Base-by-base conservation (phyloP, 2,888 invertebrate species). In the Lasioglossum oenotherae region DNA sequence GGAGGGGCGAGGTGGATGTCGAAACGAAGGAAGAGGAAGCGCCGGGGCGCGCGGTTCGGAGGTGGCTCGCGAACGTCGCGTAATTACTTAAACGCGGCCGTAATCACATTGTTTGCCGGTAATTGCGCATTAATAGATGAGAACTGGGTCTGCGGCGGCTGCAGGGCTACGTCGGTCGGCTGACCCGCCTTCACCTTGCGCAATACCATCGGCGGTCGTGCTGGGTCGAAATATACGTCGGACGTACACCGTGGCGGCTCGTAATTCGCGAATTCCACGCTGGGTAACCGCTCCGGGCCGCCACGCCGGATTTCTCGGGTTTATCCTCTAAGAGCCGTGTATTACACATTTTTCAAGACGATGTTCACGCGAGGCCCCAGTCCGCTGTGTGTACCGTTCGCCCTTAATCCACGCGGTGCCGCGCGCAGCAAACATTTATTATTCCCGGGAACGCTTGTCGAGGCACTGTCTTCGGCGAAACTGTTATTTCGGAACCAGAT, bases 61-160 rank as follows among this genome's bases (percentile, higher is more conserved):
- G 88, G 85, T 64, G 49, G 73, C 85, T 81, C 79, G 84, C 75
- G 81, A 88, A 81, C 90, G 89, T 91, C 91, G 90, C 91, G 90
- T 91, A 93, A 93, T 89, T 86, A 91, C 90, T 93, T 92, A 92
- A 93, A 92, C 89, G 92, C 84, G 87, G 81, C 85, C 78, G 92
- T 92, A 93, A 93, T 94, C 93, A 92, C 92, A 93, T 94, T 94
- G 93, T 94, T 93, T 86, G 90, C 81, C 88, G 89, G 92, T 93
- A 93, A 93, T 94, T 92, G 93, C 90, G 91, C 92, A 91, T 94
- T 93, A 93, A 93, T 93, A 92, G 94, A 93, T 93, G 94, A 93
- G 94, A 94, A 93, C 92, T 93, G 92, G 93, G 93, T 93, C 93
- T 86, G 71, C 53, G n/a, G 27, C 79, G 84, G 80, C 84, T 81